A percentile compares a stretch with the other conserved stretches of the same genome.
Evolutionary conservation across 2,888 invertebrate species (phyloP).

Genomic region (Tyria jacobaeae): DNA sequence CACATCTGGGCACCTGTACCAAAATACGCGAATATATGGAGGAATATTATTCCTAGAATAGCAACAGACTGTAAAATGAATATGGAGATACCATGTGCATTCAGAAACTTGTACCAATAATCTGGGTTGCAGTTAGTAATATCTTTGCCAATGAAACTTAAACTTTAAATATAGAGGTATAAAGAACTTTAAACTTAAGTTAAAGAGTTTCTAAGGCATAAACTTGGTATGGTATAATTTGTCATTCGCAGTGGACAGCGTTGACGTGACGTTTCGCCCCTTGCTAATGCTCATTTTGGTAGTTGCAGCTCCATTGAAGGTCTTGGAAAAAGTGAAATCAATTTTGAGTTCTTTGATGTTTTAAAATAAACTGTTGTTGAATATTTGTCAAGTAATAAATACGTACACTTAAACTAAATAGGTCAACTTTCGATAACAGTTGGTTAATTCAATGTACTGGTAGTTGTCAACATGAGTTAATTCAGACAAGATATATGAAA

Average conservation of each 20-base stretch:
- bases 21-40: slow-evolving; percentile 78
- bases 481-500: neutral
- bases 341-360: slow-evolving; percentile 58
- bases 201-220: slow-evolving; percentile 27
- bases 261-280: slow-evolving; percentile 75
- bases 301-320: slow-evolving; percentile 54
- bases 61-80: slow-evolving; percentile 85
- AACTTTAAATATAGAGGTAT: slow-evolving; percentile 38
- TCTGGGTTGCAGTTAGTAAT: slow-evolving; percentile 39
- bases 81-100: slow-evolving; percentile 80
- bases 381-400: neutral
- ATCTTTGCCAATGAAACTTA: slow-evolving; percentile 38
- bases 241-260: slow-evolving; percentile 77
- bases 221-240: slow-evolving; percentile 75
- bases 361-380: slow-evolving; percentile 18
- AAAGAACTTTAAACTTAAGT: slow-evolving; percentile 39
- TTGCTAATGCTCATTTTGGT: slow-evolving; percentile 77
- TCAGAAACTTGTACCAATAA: slow-evolving; percentile 71
- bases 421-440: neutral
- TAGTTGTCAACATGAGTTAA: neutral
- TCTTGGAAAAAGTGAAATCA: slow-evolving; percentile 60
- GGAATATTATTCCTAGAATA: slow-evolving; percentile 85
- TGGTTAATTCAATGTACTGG: too few species aligned
- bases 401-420: neutral
- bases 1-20: slow-evolving; percentile 84